Evolutionary conservation across 1,140 invertebrate species (phyloP).

Genomic region (Saccostrea glomerata): DNA sequence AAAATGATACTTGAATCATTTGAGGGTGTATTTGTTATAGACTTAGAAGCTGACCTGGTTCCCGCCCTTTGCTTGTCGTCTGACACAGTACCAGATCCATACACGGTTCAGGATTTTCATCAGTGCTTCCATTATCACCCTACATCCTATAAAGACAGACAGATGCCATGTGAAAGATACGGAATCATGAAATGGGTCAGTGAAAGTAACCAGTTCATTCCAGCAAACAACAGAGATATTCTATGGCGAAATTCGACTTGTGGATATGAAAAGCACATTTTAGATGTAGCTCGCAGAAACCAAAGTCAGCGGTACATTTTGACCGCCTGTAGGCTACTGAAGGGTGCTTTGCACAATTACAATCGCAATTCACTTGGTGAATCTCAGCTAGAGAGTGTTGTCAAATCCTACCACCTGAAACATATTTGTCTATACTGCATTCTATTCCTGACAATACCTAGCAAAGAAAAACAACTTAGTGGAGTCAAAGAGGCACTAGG

Average conservation of each 20-base stretch:
- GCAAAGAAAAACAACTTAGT: not conserved
- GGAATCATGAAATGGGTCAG: conserved; percentile 39
- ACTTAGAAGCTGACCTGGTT: not conserved
- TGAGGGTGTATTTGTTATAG: not conserved
- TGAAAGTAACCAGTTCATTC: not conserved
- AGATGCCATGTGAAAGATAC: not conserved
- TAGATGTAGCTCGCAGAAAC: not conserved
- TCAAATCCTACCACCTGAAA: conserved; percentile 33
- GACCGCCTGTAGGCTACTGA: conserved; percentile 14
- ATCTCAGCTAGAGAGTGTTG: not conserved
- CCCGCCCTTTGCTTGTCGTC: not conserved
- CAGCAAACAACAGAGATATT: not conserved
- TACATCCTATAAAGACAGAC: not conserved
- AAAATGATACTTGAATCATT: not conserved
- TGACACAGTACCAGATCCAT: not conserved
- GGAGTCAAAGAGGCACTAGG: not conserved
- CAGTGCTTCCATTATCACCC: not conserved
- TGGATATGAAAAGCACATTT: conserved; percentile 10
- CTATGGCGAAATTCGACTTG: conserved; percentile 19
- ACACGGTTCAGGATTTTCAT: not conserved
- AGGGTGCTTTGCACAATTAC: not conserved
- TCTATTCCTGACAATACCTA: conserved; percentile 21
- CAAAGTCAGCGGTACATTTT: not conserved
- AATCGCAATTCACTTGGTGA: not conserved
- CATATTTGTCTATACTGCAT: not conserved